A percentile compares a stretch with the other conserved stretches of the same genome.
phyloP scores from a whole-genome alignment of 1,140 invertebrate species.

The Neodiprion pinetum region DNA sequence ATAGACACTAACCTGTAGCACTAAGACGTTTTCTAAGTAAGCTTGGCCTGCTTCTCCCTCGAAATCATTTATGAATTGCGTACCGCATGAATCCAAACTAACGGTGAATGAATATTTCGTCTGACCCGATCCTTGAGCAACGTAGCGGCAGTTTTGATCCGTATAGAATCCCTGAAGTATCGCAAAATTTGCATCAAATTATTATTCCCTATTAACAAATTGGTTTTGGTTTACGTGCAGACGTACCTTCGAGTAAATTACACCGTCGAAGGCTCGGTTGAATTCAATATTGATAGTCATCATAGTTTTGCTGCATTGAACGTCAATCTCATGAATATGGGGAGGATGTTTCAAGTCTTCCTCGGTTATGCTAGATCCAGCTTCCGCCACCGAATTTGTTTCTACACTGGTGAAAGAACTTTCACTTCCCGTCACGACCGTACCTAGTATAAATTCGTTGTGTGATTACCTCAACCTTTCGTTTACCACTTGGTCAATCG shows the following conservation, averaged over 20 bases:
- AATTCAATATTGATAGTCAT: conserved; percentile 86
- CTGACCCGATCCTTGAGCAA: conserved; percentile 72
- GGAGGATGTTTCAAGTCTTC: conserved; percentile 71
- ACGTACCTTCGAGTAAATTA: conserved; percentile 80
- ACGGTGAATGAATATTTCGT: conserved; percentile 79
- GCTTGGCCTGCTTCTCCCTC: conserved; percentile 75
- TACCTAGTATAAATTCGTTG: not conserved
- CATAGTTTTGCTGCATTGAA: conserved; percentile 80
- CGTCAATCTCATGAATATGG: conserved; percentile 77
- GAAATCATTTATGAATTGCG: conserved; percentile 81
- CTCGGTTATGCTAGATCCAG: conserved; percentile 11
- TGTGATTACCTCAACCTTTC: not conserved
- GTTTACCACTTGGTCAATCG: no score
- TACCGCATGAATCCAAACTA: conserved; percentile 79
- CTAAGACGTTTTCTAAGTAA: conserved; percentile 82
- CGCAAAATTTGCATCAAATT: not conserved
- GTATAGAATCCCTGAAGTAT: conserved; percentile 70
- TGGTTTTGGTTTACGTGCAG: not conserved
- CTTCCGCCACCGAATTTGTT: not conserved
- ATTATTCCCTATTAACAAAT: not conserved
- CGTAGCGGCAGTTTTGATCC: conserved; percentile 75
- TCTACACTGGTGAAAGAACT: not conserved
- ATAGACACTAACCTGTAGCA: conserved; percentile 65
- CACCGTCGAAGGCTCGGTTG: conserved; percentile 76
- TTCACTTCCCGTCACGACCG: not conserved